Percentiles rank a stretch among this genome's conserved stretches.
phyloP scores from a whole-genome alignment of 2,113 vertebrate species.

The Sardina pilchardus region DNA sequence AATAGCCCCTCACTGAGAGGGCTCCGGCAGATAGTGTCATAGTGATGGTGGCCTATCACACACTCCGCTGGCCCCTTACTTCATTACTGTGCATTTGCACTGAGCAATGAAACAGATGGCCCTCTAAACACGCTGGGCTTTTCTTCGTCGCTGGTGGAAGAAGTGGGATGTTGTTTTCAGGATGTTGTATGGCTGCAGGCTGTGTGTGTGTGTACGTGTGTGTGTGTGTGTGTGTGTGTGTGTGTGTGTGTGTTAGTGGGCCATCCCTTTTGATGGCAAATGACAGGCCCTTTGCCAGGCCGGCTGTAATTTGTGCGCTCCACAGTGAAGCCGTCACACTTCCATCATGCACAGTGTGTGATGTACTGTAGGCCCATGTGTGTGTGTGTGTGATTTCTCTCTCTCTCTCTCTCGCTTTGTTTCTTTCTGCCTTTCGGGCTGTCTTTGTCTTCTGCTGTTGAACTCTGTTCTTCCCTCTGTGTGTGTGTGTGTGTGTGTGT shows the following conservation, averaged over 20 bases:
- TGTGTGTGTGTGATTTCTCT: not conserved
- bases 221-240: slow-evolving; percentile 13
- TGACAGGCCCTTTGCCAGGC: not conserved
- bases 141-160: too few species aligned
- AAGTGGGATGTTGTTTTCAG: not conserved
- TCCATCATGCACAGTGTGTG: not conserved
- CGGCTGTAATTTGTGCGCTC: not conserved
- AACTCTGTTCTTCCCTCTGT: not conserved
- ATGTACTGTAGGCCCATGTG: not conserved
- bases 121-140: not conserved
- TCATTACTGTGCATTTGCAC: not conserved
- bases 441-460: not conserved
- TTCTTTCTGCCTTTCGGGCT: not conserved
- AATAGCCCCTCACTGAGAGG: not conserved
- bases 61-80: not conserved
- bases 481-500: not conserved
- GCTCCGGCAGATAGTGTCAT: not conserved
- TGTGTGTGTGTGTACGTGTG: not conserved
- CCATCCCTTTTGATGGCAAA: too few species aligned
- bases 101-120: not conserved
- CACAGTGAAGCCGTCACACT: not conserved
- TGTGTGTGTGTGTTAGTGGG: not conserved
- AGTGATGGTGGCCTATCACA: not conserved
- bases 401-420: too few species aligned
- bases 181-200: not conserved